Base-by-base conservation (phyloP, 2,797 vertebrate genomes). In the Esox masquinongy region DNA sequence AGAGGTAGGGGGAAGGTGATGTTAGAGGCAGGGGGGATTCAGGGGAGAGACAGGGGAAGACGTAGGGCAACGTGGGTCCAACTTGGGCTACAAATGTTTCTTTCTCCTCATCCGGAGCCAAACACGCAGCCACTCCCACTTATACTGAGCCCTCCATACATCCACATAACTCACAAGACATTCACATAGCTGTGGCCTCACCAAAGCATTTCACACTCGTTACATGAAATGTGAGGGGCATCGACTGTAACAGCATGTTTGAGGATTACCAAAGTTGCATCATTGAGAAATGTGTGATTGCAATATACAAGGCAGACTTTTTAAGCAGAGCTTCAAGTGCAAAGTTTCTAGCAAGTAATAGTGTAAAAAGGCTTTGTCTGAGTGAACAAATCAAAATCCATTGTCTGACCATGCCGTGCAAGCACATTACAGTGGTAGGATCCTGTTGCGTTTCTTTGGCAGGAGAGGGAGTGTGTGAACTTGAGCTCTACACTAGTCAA, bases 401-500 rank as follows among this genome's bases (percentile, higher is more conserved):
- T 0, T 56, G 49, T 73, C 68, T 67, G 81, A 31, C 73, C 75
- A 77, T 83, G 79, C 80, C 80, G 78, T 84, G 77, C 69, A 24
- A 87, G 85, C 81, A 85, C 70, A 73, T 77, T 73, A 81, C 79
- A 39, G 70, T 6, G 72, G 80, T 22, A 68, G 79, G 78, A 78
- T 89, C 77, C 84, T 77, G 81, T 74, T 73, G 80, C 74, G 74
- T 76, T 82, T 85, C 78, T 84, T 83, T 79, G 80, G 84, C 77
- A 34, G 47, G 2, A 61, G 59, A 69, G 1, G 61, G 53, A 69
- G 51, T 80, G 63, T 59, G 70, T 72, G 79, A 84, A 80, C 75
- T 43, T 53, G 36, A 12, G 69, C 79, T 76, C 82, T 78, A 88
- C 17, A 63, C 3, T 24, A 76, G 53, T 31, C 0, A 47, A 72